Evolutionary conservation across 1,140 invertebrate genomes (phyloP), one percentile per base, ranked within the genome.

Genomic region (Trichoplusia ni): DNA sequence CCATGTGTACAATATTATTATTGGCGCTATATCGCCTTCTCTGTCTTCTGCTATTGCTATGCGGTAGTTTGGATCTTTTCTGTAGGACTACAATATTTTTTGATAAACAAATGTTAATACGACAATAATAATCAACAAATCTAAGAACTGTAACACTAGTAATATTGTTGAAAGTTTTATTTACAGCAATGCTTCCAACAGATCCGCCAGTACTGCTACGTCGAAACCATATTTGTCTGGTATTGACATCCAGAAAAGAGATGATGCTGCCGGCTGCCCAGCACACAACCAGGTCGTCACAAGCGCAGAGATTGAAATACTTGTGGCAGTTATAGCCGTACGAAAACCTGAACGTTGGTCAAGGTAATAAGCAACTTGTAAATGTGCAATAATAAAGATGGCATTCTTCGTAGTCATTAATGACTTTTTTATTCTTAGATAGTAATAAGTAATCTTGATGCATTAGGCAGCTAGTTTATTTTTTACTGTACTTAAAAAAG

Each of bases 11-110:
- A 98, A 93, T 16, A 96, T 93, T 66, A 98, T 95, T 19, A 94
- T 90, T 0, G 97, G 96, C 27, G 94, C 94, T 60, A 94, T 93
- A 2, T 92, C 94, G 77, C 94, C 93, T 70, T 95, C 94, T 8
- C 93, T 96, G 77, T 96, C 97, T 90, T 98, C 96, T 7, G 92
- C 97, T n/a, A 98, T 93, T 8, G 96, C 96, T 75, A 98, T 94
- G 63, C 96, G 94, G 59, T 93, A 85, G 37, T 90, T 81, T 47
- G 86, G 92, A 25, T 92, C 92, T 64, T 81, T 90, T 61, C 95
- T 94, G 91, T 97, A 95, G 91, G 94, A 95, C 94, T 95, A 73
- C 0, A 46, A 2, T 29, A 13, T 44, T 38, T 1, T 9, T 40
- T 40, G 35, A n/a, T n/a, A n/a, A n/a, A n/a, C n/a, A n/a, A n/a